phyloP scores from a whole-genome alignment of 2,797 vertebrate species.

The Gallinago solitaria region DNA sequence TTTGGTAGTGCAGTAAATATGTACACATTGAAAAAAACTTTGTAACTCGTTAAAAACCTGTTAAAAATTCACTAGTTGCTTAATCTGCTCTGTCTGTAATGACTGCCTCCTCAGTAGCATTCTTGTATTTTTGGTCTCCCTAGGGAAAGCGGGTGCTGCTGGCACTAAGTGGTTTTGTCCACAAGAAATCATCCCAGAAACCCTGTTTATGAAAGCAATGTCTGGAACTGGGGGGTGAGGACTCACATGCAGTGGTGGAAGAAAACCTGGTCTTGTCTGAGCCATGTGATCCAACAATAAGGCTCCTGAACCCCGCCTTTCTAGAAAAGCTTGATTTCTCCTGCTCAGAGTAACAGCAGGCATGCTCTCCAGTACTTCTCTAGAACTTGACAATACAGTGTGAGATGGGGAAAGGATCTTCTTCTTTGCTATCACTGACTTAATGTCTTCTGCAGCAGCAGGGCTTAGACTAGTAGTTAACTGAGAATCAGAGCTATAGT shows the following conservation, averaged over 20 bases:
- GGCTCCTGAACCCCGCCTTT: slow-evolving; percentile 82
- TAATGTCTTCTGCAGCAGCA: slow-evolving; percentile 68
- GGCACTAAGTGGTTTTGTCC: slow-evolving; percentile 80
- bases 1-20: not conserved
- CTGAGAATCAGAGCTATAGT: slow-evolving; percentile 90
- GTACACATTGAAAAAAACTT: not conserved
- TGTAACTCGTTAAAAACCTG: slow-evolving; percentile 51
- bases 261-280: slow-evolving; percentile 83
- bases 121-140: slow-evolving; percentile 81
- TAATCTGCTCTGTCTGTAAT: slow-evolving; percentile 89
- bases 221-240: slow-evolving; percentile 80
- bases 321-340: slow-evolving; percentile 72
- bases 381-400: slow-evolving; percentile 77
- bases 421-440: slow-evolving; percentile 75
- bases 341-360: slow-evolving; percentile 60
- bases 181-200: slow-evolving; percentile 68
- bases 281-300: slow-evolving; percentile 78
- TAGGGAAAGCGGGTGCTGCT: slow-evolving; percentile 79
- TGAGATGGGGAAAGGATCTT: slow-evolving; percentile 78
- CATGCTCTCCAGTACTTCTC: slow-evolving; percentile 79
- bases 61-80: slow-evolving; percentile 85
- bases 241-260: slow-evolving; percentile 84
- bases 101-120: slow-evolving; percentile 87
- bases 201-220: slow-evolving; percentile 71
- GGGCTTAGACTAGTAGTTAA: slow-evolving; percentile 71